Conservation (phyloP, 2,888 invertebrate genomes). For the Nemurella pictetii region DNA sequence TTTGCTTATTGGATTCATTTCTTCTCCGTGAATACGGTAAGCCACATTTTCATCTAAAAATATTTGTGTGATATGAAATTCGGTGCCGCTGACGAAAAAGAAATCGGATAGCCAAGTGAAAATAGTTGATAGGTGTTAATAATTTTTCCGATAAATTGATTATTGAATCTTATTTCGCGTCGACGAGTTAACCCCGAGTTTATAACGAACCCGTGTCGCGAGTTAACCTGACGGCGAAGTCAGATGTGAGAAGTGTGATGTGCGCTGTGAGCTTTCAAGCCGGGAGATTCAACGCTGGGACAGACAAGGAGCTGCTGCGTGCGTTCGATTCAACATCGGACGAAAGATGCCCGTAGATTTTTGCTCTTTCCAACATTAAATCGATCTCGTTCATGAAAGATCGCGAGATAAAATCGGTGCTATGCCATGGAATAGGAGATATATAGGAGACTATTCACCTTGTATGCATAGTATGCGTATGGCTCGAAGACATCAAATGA, state of each 20-base stretch:
- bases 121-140: too few species aligned
- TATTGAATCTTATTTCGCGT: background rate
- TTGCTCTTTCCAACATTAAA: too few species aligned
- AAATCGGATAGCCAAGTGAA: too few species aligned
- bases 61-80: background rate
- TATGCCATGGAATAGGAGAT: background rate
- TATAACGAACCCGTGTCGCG: background rate
- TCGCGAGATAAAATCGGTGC: background rate
- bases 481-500: background rate
- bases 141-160: background rate
- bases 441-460: background rate
- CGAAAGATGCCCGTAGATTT: too few species aligned
- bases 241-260: background rate
- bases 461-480: background rate
- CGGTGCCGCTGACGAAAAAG: background rate
- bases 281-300: background rate
- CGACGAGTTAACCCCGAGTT: background rate
- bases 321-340: background rate
- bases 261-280: background rate
- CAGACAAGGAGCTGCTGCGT: background rate
- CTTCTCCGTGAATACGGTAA: slow-evolving; percentile 7
- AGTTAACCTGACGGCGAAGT: too few species aligned
- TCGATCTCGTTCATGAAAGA: too few species aligned
- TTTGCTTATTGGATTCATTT: slow-evolving; percentile 7
- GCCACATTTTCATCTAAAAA: background rate